Evolutionary conservation across 1,140 invertebrate species (phyloP), one percentile per base, ranked within the genome.

Genomic region (Cherax quadricarinatus): DNA sequence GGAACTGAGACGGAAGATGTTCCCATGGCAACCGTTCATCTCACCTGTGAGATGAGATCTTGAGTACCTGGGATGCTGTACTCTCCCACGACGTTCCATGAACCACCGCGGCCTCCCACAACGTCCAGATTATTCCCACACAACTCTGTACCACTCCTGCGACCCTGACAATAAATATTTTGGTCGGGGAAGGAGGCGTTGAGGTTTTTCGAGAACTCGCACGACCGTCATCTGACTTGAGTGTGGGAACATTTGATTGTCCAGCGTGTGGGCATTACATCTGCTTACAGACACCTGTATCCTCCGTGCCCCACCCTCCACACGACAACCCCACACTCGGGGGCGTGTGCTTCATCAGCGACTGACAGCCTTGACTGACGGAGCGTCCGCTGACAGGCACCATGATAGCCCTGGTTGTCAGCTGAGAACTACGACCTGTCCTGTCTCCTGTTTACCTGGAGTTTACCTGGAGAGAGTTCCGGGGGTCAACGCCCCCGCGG

Each of bases 161-260:
- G 81, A 51, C 57, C 57, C 49, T 21, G 81, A 60, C 51, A 83
- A 83, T 83, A 83, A 83, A 83, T 83, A 83, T 83, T 83, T 83
- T 53, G 81, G 81, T 83, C n/a, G 1, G 81, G 81, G 81, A 41
- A 16, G 21, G 53, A 66, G 62, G 30, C 9, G 81, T 18, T 14
- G 51, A 83, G 21, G n/a, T 12, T 9, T 14, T 18, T 10, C 12
- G 14, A 24, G 70, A 7, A n/a, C 30, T 12, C 30, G 18, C 70
- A 75, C 6, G 12, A 5, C 16, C 12, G 16, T 14, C 62, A 70
- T 5, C 62, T 70, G 62, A 70, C 62, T 70, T 5, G 62, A 16
- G 70, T 75, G 70, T 75, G 70, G 21, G 70, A 30, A 30, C 21
- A 16, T 16, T 16, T 70, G 1, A 5, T 18, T 16, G 16, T 1